A percentile compares a stretch with the other conserved stretches of the same genome.
Conservation (phyloP, 2,113 vertebrate species). For the Zapornia atra region DNA sequence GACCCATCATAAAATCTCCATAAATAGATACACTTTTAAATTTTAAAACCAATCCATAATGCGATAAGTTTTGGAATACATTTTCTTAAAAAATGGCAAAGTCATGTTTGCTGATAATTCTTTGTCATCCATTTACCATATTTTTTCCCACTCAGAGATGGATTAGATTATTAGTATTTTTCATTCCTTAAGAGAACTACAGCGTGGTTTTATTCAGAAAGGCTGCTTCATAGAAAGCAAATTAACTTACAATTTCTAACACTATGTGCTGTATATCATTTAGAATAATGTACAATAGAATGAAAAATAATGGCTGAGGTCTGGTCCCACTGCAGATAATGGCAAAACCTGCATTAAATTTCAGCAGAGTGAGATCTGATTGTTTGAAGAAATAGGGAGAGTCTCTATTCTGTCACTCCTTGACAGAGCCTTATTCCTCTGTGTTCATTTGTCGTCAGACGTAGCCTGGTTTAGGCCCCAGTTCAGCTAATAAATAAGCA, state of each 20-base stretch:
- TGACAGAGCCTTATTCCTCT: constrained; percentile 46
- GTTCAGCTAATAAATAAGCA: constrained; percentile 44
- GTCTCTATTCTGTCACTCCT: neutral
- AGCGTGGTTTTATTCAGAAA: neutral
- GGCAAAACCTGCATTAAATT: constrained; percentile 18
- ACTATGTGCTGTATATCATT: neutral
- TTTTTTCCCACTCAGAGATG: neutral
- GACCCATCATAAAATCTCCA: neutral
- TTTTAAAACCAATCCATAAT: neutral
- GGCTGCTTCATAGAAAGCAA: constrained; percentile 9
- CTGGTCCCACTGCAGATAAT: constrained; percentile 27
- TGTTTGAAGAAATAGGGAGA: constrained; percentile 15
- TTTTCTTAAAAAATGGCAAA: constrained; percentile 2
- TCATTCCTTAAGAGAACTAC: neutral
- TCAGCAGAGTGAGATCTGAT: constrained; percentile 3
- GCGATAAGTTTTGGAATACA: neutral
- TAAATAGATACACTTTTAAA: neutral
- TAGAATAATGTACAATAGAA: constrained; percentile 29
- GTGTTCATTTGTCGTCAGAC: neutral
- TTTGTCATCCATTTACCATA: neutral
- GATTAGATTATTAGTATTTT: constrained; percentile 15
- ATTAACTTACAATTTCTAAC: constrained; percentile 48
- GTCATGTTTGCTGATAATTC: neutral
- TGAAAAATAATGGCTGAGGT: constrained; percentile 33
- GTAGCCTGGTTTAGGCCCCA: neutral